Evolutionary conservation across 2,797 vertebrate species (phyloP).

Genomic region (Craterocephalus amniculus): DNA sequence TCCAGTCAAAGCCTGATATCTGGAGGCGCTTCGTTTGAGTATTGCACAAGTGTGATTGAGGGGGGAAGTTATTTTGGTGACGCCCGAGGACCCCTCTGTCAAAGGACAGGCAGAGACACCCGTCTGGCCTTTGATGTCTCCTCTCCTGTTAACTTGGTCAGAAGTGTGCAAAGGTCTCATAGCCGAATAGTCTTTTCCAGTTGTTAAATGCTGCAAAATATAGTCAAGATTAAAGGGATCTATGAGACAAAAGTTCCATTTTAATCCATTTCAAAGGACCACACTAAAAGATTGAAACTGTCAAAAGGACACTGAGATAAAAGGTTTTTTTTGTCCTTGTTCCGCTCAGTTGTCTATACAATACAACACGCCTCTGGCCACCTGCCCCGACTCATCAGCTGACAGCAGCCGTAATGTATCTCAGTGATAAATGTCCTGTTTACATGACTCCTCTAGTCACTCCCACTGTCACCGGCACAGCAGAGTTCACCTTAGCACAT

Average conservation of each 20-base stretch:
- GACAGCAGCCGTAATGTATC: slow-evolving; percentile 64
- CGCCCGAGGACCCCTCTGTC: slow-evolving; percentile 53
- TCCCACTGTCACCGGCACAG: slow-evolving; percentile 43
- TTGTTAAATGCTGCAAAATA: slow-evolving; percentile 11
- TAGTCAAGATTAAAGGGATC: slow-evolving; percentile 1
- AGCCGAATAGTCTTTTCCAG: slow-evolving; percentile 5
- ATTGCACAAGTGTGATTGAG: slow-evolving; percentile 56
- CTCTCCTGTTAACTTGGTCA: slow-evolving; percentile 50
- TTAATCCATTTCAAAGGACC: slow-evolving; percentile 44
- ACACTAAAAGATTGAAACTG: slow-evolving; percentile 52
- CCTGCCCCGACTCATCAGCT: slow-evolving; percentile 75
- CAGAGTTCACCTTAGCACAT: slow-evolving; percentile 45
- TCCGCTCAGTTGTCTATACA: slow-evolving; percentile 73
- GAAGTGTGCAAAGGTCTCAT: slow-evolving; percentile 37
- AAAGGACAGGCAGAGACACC: slow-evolving; percentile 61
- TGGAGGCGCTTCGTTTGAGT: slow-evolving; percentile 62
- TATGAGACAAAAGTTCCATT: slow-evolving; percentile 39
- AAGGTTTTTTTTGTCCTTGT: slow-evolving; percentile 55
- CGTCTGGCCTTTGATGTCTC: slow-evolving; percentile 68
- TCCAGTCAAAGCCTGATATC: slow-evolving; percentile 48
- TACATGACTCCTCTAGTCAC: slow-evolving; percentile 60
- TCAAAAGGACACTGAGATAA: slow-evolving; percentile 71
- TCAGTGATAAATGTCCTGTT: slow-evolving; percentile 68
- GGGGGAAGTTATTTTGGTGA: slow-evolving; percentile 72
- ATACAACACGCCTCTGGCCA: slow-evolving; percentile 69